Evolutionary conservation across 2,797 vertebrate species (phyloP).

Genomic region (Simalia tracyae): DNA sequence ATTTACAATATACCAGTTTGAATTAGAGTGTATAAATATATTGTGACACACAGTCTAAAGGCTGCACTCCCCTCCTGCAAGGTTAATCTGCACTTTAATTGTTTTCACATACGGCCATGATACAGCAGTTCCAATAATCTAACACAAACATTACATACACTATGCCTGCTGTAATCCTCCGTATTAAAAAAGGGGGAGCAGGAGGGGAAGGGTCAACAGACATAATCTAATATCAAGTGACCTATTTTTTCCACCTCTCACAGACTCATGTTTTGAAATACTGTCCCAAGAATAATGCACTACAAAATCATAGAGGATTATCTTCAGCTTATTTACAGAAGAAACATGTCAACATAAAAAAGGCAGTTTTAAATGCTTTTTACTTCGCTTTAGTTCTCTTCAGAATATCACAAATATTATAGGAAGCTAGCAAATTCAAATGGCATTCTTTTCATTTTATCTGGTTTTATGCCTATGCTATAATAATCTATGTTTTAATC

Average conservation of each 20-base stretch:
- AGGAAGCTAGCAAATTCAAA: not conserved
- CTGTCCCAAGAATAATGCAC: conserved; percentile 19
- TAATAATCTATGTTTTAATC: not conserved
- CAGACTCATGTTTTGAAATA: conserved; percentile 31
- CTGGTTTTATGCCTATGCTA: not conserved
- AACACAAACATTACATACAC: conserved; percentile 58
- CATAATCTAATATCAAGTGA: conserved; percentile 41
- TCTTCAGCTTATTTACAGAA: fast-evolving
- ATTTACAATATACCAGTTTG: not conserved
- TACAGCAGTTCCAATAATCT: conserved; percentile 73
- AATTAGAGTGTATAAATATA: conserved; percentile 11
- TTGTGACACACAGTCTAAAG: conserved; percentile 37
- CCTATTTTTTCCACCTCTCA: conserved; percentile 55
- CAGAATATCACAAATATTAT: conserved; percentile 4
- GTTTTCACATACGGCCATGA: conserved; percentile 71
- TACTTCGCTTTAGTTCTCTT: not conserved
- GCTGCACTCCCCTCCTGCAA: conserved; percentile 38
- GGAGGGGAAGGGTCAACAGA: conserved; percentile 30
- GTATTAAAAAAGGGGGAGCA: conserved; percentile 46
- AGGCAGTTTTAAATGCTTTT: not conserved
- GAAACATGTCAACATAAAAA: not conserved
- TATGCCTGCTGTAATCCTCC: conserved; percentile 64
- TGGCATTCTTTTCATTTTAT: not conserved
- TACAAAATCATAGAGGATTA: conserved; percentile 6
- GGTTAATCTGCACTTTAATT: conserved; percentile 77